Percentiles rank a stretch among this genome's conserved stretches.
phyloP scores from a whole-genome alignment of 2,113 vertebrate genomes.

The Myanophis thanlyinensis region DNA sequence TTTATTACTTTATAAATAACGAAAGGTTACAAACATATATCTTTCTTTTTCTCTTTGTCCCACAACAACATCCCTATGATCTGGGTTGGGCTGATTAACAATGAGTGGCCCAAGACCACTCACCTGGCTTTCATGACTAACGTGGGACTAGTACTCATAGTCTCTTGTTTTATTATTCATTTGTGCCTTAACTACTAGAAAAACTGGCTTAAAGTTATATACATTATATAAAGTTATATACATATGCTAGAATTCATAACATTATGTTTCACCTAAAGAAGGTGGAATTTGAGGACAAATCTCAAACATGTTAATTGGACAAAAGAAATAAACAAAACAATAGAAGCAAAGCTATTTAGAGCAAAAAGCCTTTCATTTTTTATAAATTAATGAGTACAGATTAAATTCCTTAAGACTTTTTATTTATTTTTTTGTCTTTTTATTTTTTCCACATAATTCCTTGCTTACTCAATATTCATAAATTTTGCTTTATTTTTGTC shows the following conservation, averaged over 20 bases:
- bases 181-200: not conserved
- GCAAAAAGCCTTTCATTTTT: not conserved
- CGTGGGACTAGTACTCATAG: not conserved
- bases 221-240: not conserved
- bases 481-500: not conserved
- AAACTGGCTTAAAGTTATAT: not conserved
- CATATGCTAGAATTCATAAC: not conserved
- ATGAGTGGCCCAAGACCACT: not conserved
- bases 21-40: not conserved
- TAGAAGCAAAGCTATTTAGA: not conserved
- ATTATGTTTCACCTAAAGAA: not conserved
- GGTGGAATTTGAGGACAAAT: not conserved
- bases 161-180: not conserved
- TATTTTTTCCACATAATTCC: not conserved
- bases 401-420: not conserved
- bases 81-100: not conserved
- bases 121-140: not conserved
- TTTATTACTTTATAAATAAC: not conserved
- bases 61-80: not conserved
- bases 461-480: not conserved
- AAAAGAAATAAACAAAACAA: not conserved
- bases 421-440: not conserved
- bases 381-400: not conserved
- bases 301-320: not conserved
- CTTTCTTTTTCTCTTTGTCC: not conserved